These are phyloP conservation scores for Alethe castanea DNA, from an alignment of 2,113 vertebrate genomes.

Conservation along the genomic window DNA sequence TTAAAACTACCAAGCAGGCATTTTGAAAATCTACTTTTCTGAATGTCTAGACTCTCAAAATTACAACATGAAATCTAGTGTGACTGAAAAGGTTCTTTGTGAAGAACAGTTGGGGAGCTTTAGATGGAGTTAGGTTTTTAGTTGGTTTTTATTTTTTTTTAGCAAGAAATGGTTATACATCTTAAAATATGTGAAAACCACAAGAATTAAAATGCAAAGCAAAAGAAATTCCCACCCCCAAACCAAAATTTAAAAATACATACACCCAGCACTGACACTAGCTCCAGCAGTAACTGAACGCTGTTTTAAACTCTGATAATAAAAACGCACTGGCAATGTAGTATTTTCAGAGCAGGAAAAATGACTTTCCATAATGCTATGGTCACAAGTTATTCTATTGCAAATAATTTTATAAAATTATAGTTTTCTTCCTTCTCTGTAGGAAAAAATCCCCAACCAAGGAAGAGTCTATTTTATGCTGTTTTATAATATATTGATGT, in stretches of 20 bases:
- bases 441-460: not conserved
- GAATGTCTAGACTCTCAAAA: not conserved
- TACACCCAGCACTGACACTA: not conserved
- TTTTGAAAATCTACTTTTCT: not conserved
- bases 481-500: not conserved
- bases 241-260: fast-evolving
- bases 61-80: not conserved
- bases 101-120: not conserved
- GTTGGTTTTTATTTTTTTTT: not conserved
- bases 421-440: not conserved
- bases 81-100: not conserved
- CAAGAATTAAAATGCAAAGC: not conserved
- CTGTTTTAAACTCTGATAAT: not conserved
- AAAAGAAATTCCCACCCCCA: not conserved
- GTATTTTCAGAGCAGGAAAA: not conserved
- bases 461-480: not conserved
- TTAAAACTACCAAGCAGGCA: not conserved
- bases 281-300: not conserved
- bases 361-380: not conserved
- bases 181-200: not conserved
- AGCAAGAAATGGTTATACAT: not conserved
- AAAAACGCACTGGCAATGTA: not conserved
- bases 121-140: not conserved
- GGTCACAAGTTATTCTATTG: not conserved
- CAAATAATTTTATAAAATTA: not conserved